phyloP scores from a whole-genome alignment of 2,888 invertebrate genomes.

The Drosophila algonquin region DNA sequence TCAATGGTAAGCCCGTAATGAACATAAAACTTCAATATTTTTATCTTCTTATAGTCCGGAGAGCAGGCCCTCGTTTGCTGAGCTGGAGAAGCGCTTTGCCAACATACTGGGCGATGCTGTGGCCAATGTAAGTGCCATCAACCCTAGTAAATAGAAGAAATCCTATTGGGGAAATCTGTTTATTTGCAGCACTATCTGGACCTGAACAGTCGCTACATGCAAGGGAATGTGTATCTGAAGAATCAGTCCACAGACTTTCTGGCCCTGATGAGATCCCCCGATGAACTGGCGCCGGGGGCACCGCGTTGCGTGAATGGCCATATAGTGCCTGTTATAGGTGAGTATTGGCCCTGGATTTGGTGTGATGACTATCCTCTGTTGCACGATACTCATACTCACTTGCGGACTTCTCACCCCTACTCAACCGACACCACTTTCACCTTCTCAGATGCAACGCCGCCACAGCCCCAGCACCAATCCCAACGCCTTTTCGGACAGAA shows the following conservation, averaged over 20 bases:
- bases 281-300: constrained; percentile 84
- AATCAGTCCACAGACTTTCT: constrained; percentile 89
- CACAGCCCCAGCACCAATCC: background rate
- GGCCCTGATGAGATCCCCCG: constrained; percentile 90
- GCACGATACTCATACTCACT: constrained; percentile 35
- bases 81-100: constrained; percentile 90
- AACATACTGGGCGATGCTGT: constrained; percentile 92
- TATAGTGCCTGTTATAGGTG: constrained; percentile 82
- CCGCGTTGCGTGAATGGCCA: constrained; percentile 83
- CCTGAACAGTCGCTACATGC: constrained; percentile 91
- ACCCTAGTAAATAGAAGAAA: too few relatives aligned
- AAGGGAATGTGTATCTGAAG: constrained; percentile 87
- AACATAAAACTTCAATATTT: background rate
- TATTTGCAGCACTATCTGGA: constrained; percentile 91
- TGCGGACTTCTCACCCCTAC: constrained; percentile 68
- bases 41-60: constrained; percentile 86
- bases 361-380: constrained; percentile 56
- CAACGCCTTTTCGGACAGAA: constrained; percentile 54
- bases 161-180: background rate
- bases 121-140: constrained; percentile 86
- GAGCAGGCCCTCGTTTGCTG: constrained; percentile 91
- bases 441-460: constrained; percentile 63
- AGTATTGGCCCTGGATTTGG: constrained; percentile 52
- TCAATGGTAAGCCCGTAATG: rapidly evolving
- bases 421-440: constrained; percentile 74